Base-by-base conservation (phyloP, 1,140 invertebrate species). In the Hylaeus volcanicus region DNA sequence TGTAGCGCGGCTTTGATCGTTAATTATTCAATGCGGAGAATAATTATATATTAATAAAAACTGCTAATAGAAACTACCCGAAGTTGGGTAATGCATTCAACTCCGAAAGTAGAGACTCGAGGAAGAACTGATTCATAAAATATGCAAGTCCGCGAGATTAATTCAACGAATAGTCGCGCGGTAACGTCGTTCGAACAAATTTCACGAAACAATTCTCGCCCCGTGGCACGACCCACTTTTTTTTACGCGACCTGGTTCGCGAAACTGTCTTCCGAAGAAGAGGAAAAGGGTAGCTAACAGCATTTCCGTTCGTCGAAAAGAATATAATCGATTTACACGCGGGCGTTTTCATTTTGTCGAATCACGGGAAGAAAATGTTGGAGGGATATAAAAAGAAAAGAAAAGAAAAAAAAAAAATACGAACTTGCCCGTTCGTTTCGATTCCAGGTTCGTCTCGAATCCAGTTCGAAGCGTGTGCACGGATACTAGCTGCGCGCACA, bases 201-300 rank as follows among this genome's bases (percentile, higher is more conserved):
- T 68, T 75, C 55, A 45, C 74, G 48, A 66, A 66, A 75, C 37
- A 68, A 43, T 53, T 12, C 63, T 26, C n/a, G 12, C 74, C 9
- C 6, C 6, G 5, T 51, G 51, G 14, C 53, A 14, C 64, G 74
- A 43, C 64, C 74, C 41, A 76, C 1, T 76, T 76, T 66, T 66
- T 26, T 12, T 37, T 41, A n/a, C 39, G 5, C 8, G 12, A 45
- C 58, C 43, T n/a, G 43, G 26, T 41, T 51, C 56, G 26, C 45
- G 45, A 43, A 26, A 61, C 14, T 8, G 43, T 9, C 56, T 37
- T 70, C 39, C 60, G n/a, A 73, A 60, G 45, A 48, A 26, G 56
- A 66, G 26, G 5, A 26, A 26, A 55, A 75, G 9, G 39, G 3
- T 63, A n/a, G 61, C 61, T 41, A 37, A 63, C 61, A 41, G 61